Conservation (phyloP, 2,113 vertebrate genomes). For the Isurus oxyrinchus region DNA sequence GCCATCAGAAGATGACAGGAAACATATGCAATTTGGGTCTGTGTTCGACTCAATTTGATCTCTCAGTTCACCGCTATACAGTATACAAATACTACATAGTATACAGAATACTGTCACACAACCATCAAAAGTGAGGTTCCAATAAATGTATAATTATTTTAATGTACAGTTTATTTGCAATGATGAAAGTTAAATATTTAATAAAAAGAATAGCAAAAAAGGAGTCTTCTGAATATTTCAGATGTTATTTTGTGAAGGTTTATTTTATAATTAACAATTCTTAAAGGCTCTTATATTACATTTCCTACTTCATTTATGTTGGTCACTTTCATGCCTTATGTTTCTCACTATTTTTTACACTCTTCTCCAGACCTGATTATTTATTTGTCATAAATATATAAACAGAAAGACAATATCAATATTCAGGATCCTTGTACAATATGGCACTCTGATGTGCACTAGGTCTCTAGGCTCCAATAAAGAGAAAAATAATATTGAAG, state of each 20-base stretch:
- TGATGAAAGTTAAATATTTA: neutral
- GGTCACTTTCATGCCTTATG: neutral
- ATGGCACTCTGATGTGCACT: neutral
- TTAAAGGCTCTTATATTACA: neutral
- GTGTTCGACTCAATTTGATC: neutral
- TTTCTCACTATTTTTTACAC: neutral
- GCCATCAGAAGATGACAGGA: neutral
- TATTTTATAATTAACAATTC: neutral
- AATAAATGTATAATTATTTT: conserved; percentile 21
- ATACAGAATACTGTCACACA: neutral
- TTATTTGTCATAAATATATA: conserved; percentile 31
- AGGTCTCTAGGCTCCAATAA: conserved; percentile 21
- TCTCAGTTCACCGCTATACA: neutral
- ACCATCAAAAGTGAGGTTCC: neutral
- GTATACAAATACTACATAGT: neutral
- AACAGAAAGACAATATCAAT: neutral
- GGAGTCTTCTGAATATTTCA: neutral
- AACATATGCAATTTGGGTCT: neutral
- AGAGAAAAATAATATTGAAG: conserved; percentile 36
- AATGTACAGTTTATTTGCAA: neutral
- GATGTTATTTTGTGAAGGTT: neutral
- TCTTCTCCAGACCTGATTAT: conserved; percentile 16
- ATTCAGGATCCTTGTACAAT: conserved; percentile 15
- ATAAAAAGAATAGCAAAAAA: neutral
- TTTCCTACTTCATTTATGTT: neutral